Evolutionary conservation across 2,113 vertebrate genomes (phyloP).

Genomic region (Silurus glanis): DNA sequence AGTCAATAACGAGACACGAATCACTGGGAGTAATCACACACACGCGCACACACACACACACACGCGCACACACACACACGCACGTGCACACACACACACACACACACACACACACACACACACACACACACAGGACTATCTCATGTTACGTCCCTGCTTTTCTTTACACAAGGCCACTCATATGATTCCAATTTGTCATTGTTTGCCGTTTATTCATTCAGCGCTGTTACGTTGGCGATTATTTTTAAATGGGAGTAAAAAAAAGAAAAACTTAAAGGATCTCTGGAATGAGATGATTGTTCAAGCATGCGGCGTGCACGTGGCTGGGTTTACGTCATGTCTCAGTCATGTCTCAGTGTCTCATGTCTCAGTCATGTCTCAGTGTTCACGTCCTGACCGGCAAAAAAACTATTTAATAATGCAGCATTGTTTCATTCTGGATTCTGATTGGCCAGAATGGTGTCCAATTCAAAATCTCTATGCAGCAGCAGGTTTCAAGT

Average conservation of each 20-base stretch:
- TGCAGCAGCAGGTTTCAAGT: no score
- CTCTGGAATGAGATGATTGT: neutral
- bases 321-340: neutral
- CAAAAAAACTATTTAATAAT: neutral
- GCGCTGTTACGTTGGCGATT: neutral
- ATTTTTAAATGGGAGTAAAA: neutral
- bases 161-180: neutral
- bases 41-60: neutral
- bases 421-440: neutral
- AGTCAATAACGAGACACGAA: neutral
- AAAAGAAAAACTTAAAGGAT: neutral
- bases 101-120: conserved; percentile 7
- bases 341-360: no score
- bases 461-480: neutral
- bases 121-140: neutral
- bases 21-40: neutral
- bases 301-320: no score
- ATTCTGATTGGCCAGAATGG: neutral
- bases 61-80: neutral
- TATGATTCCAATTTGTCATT: neutral
- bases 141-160: neutral
- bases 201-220: neutral
- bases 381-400: neutral
- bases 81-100: neutral
- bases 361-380: neutral